Evolutionary conservation across 2,113 vertebrate species (phyloP), one percentile per base, ranked within the genome.

Genomic region (Acrocephalus kingi): DNA sequence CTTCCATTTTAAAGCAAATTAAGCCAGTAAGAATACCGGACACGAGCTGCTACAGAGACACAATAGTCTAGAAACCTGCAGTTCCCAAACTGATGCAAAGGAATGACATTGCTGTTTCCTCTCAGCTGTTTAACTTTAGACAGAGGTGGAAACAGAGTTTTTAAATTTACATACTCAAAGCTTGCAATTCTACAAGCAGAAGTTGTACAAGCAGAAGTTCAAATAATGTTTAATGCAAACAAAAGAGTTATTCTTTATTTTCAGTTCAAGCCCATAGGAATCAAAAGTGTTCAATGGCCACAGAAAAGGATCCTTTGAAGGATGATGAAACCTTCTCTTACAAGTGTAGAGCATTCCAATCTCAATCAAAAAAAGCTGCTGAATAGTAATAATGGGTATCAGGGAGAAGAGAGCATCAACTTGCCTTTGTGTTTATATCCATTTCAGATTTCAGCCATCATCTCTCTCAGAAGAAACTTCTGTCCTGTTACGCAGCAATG

Each of bases 401-500:
- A 71, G 33, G 89, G 21, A 80, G 54, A 59, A 62, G 5, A 61
- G 2, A 27, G 6, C 6, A 13, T 76, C 51, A 76, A 22, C 22
- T 48, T 87, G 13, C 23, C 18, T 78, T 55, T 62, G 19, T 69
- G 16, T 74, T 83, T 81, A 37, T 20, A 75, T 49, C 31, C 17
- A 23, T 72, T 83, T 62, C 46, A 64, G 23, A 68, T 55, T 87
- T 79, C 63, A 80, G 37, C 77, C 18, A 62, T 31, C 25, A 51
- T 35, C 54, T 58, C 18, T n/a, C 30, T 45, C 25, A 33, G 21
- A 55, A 92, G 58, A 69, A 81, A 33, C 37, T 84, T 89, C 76
- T 7, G 1, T 41, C 41, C 25, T 2, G 0, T 94, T 72, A 61
- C 1, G 2, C 16, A 58, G 33, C 25, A 73, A 56, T 18, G 4